These are phyloP conservation scores for Mustelus asterias DNA, from an alignment of 2,113 vertebrate genomes.

Conservation along the genomic window DNA sequence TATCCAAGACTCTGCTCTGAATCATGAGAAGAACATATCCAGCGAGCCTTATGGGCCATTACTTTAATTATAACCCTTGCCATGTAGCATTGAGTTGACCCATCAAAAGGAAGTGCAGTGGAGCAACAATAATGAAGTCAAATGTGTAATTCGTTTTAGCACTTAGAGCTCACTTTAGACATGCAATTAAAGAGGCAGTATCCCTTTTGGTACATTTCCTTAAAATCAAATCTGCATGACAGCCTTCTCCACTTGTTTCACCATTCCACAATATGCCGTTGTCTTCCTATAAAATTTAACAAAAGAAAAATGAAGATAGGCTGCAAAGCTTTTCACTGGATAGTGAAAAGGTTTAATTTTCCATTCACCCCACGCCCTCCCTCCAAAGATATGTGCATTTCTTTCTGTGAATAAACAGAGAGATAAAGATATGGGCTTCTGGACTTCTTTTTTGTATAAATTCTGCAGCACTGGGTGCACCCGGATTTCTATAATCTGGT, in stretches of 20 bases:
- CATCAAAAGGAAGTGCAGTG: constrained; percentile 37
- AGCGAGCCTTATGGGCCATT: constrained; percentile 21
- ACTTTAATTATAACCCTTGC: constrained; percentile 33
- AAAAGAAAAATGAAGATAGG: constrained; percentile 35
- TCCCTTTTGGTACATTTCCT: constrained; percentile 36
- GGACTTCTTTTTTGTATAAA: neutral
- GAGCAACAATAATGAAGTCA: constrained; percentile 36
- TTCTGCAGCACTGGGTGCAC: neutral
- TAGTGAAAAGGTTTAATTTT: constrained; percentile 26
- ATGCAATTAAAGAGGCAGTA: constrained; percentile 37
- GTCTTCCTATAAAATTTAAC: constrained; percentile 37
- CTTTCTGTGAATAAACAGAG: neutral
- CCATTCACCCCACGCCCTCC: too few relatives aligned
- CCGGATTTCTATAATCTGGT: neutral
- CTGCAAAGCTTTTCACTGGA: constrained; percentile 30
- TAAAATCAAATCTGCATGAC: constrained; percentile 38
- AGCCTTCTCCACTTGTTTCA: constrained; percentile 37
- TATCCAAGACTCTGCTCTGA: constrained; percentile 11
- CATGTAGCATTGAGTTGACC: constrained; percentile 29
- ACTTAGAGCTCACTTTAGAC: constrained; percentile 29
- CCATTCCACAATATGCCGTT: constrained; percentile 37
- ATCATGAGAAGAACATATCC: constrained; percentile 10
- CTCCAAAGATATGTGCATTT: neutral
- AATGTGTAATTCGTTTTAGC: constrained; percentile 37
- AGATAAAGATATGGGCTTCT: neutral